Conservation (phyloP, 2,113 vertebrate genomes). For the Muntiacus muntjak region DNA sequence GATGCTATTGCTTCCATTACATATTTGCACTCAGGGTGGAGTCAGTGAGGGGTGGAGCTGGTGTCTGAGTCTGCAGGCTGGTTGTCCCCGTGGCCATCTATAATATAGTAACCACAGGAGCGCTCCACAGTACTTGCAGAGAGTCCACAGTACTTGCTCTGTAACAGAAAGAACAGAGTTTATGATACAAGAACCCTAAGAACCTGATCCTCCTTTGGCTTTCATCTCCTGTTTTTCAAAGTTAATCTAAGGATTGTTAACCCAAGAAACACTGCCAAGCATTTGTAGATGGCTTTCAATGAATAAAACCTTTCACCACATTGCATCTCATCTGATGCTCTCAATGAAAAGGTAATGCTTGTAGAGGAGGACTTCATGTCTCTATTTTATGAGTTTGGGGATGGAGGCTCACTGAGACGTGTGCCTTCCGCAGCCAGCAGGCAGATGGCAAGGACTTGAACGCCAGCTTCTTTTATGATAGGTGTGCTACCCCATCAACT, state of each 20-base stretch:
- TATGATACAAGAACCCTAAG: not conserved
- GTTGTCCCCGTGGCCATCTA: not conserved
- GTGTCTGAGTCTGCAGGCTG: not conserved
- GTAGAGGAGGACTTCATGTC: not conserved
- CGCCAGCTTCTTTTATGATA: not conserved
- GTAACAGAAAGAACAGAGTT: not conserved
- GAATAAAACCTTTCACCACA: not conserved
- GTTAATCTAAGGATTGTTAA: not conserved
- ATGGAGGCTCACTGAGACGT: not conserved
- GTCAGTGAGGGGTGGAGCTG: not conserved
- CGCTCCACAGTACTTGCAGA: not conserved
- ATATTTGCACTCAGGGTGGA: not conserved
- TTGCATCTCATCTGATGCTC: not conserved
- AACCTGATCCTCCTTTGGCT: not conserved
- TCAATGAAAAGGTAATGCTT: not conserved
- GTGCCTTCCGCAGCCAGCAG: not conserved
- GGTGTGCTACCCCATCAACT: no score
- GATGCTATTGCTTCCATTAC: not conserved
- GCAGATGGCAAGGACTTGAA: rapidly evolving
- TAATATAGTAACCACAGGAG: not conserved
- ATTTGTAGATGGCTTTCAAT: not conserved
- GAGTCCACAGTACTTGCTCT: not conserved
- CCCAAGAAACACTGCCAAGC: not conserved
- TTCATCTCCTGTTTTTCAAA: not conserved
- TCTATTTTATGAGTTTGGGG: not conserved